Evolutionary conservation across 2,797 vertebrate species (phyloP).

Genomic region (Gadopsis bispinosus): DNA sequence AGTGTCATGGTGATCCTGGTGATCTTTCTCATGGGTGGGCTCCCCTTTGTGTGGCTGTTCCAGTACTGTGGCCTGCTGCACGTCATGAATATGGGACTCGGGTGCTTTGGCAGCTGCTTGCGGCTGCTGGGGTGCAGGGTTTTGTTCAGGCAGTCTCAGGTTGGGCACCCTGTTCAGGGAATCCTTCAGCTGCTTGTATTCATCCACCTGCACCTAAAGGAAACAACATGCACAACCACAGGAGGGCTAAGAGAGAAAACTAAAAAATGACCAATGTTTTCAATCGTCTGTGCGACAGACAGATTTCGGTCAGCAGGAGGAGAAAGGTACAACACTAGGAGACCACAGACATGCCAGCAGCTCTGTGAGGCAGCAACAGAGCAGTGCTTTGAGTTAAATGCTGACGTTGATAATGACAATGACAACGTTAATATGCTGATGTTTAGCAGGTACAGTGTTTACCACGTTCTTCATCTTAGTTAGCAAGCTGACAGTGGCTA

Average conservation of each 20-base stretch:
- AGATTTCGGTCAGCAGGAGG: neutral
- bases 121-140: slow-evolving; percentile 24
- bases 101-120: slow-evolving; percentile 41
- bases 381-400: too few relatives aligned
- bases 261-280: too few relatives aligned
- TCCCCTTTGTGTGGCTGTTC: slow-evolving; percentile 30
- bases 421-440: too few relatives aligned
- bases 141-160: slow-evolving; percentile 61
- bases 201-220: slow-evolving; percentile 91
- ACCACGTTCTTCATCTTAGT: too few relatives aligned
- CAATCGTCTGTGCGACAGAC: too few relatives aligned
- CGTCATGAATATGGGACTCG: slow-evolving; percentile 47
- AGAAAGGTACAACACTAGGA: neutral
- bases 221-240: slow-evolving; percentile 17
- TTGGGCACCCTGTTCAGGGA: slow-evolving; percentile 86
- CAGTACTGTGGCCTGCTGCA: slow-evolving; percentile 3
- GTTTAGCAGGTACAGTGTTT: too few relatives aligned
- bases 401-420: too few relatives aligned
- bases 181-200: slow-evolving; percentile 93
- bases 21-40: slow-evolving; percentile 18
- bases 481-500: too few relatives aligned
- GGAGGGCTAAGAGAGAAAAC: neutral
- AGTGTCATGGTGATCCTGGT: slow-evolving; percentile 34
- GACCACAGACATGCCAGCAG: too few relatives aligned
- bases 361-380: neutral